These are phyloP conservation scores for Silurus meridionalis DNA, from an alignment of 2,113 vertebrate species.

Conservation along the genomic window DNA sequence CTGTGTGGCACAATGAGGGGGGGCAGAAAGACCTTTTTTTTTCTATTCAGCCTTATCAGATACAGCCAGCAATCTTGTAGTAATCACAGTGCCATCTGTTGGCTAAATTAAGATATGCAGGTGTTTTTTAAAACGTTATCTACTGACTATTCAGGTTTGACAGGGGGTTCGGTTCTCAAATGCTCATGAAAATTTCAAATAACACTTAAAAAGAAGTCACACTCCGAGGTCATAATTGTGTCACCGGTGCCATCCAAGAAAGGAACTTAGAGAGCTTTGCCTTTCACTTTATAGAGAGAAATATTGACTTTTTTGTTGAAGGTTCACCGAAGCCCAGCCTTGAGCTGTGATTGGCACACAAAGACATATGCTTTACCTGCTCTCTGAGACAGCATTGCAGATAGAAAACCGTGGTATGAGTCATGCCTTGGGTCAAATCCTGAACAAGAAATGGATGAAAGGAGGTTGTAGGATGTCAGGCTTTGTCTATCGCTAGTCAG, in stretches of 20 bases:
- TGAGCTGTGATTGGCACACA: not conserved
- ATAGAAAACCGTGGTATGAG: slow-evolving; percentile 5
- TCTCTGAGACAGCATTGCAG: not conserved
- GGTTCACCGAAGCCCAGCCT: not conserved
- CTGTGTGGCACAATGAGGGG: not conserved
- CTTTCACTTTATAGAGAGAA: not conserved
- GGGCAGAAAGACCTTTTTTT: not conserved
- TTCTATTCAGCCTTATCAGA: not conserved
- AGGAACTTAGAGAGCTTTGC: not conserved
- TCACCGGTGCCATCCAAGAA: not conserved
- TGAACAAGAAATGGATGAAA: not conserved
- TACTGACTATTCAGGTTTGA: not conserved
- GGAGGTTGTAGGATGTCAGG: not conserved
- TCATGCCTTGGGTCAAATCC: slow-evolving; percentile 3
- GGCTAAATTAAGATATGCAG: slow-evolving; percentile 15
- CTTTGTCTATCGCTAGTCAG: not conserved
- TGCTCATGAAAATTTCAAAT: not conserved
- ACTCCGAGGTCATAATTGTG: not conserved
- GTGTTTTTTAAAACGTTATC: not conserved
- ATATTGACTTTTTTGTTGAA: no score
- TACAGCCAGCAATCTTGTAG: not conserved
- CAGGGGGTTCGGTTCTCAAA: not conserved
- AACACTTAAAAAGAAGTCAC: no score
- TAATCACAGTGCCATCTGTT: slow-evolving; percentile 43
- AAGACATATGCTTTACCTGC: not conserved